Evolutionary conservation across 2,113 vertebrate genomes (phyloP).

Genomic region (Todiramphus chloris): DNA sequence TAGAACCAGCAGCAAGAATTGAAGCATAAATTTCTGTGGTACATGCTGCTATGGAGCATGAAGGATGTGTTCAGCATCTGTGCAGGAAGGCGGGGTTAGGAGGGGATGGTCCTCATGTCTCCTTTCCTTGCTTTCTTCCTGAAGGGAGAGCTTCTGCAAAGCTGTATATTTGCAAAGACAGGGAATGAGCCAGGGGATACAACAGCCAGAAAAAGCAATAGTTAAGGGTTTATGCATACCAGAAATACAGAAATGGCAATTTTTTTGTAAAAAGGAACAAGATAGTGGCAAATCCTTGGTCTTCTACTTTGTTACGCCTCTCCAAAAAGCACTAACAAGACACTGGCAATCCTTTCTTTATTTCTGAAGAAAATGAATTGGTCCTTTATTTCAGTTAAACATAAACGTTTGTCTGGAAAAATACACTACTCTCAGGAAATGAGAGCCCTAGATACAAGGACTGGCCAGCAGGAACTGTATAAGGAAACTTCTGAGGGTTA

Average conservation of each 20-base stretch:
- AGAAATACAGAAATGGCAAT: background rate
- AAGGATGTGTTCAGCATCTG: background rate
- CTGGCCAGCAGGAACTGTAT: background rate
- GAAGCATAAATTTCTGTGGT: background rate
- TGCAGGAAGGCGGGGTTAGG: background rate
- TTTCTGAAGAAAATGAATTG: background rate
- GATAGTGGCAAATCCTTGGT: background rate
- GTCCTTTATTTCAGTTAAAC: background rate
- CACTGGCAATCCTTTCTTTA: background rate
- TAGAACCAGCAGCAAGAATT: background rate
- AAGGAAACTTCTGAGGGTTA: background rate
- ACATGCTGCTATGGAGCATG: background rate
- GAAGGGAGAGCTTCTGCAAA: background rate
- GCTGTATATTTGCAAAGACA: background rate
- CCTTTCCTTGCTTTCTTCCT: background rate
- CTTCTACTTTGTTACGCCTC: background rate
- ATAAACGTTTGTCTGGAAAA: background rate
- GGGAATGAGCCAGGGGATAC: background rate
- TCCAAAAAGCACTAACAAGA: background rate
- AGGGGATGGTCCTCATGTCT: background rate
- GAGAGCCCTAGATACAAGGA: background rate
- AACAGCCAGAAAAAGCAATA: background rate
- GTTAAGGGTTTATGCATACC: background rate
- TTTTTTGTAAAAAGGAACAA: background rate
- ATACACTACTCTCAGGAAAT: background rate